Conservation (phyloP, 2,888 invertebrate genomes). For the Unio pictorum region DNA sequence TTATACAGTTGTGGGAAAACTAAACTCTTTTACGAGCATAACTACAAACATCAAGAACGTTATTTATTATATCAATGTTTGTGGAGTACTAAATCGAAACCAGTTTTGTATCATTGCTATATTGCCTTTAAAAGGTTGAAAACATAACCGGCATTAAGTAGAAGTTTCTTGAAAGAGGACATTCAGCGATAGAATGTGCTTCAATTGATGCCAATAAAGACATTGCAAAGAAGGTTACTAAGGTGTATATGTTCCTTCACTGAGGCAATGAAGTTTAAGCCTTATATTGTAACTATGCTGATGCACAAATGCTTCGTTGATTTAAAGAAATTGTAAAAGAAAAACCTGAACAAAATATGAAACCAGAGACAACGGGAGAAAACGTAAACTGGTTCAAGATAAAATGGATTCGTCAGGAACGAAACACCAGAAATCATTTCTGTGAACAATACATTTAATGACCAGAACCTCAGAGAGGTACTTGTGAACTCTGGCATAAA, state of each 20-base stretch:
- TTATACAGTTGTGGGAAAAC: too few species aligned
- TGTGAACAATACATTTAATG: neutral
- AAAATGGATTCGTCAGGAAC: constrained; percentile 3
- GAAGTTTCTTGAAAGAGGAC: neutral
- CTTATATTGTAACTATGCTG: too few species aligned
- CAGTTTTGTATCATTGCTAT: constrained; percentile 1
- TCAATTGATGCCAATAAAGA: neutral
- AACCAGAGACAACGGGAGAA: neutral
- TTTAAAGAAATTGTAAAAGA: too few species aligned
- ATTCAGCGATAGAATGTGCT: neutral
- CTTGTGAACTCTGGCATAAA: too few species aligned
- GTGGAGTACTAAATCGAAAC: neutral
- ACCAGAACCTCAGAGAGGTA: too few species aligned
- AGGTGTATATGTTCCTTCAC: too few species aligned
- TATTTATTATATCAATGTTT: neutral
- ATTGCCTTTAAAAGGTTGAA: constrained; percentile 4
- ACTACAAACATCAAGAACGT: neutral
- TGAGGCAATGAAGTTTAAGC: too few species aligned
- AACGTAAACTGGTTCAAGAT: neutral
- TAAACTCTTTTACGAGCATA: constrained; percentile 4
- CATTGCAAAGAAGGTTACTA: too few species aligned
- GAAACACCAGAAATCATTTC: neutral
- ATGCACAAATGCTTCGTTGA: too few species aligned
- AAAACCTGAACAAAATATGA: neutral
- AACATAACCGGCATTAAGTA: neutral